Evolutionary conservation across 2,797 vertebrate species (phyloP), one percentile per base, ranked within the genome.

Genomic region (Mormyrops boulengeri): DNA sequence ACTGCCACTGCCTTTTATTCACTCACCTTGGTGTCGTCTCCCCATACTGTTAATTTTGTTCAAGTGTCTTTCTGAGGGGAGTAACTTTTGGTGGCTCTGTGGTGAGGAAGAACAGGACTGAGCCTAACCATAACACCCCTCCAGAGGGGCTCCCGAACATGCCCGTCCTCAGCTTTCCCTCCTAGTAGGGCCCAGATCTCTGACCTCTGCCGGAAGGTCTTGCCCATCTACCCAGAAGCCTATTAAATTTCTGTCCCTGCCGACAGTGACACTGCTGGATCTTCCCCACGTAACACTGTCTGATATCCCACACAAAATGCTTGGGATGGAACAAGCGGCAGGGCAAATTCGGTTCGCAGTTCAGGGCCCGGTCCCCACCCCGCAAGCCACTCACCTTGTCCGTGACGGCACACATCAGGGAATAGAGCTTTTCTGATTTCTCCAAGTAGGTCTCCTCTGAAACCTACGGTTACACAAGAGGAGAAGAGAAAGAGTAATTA

Each of bases 361-460:
- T 86, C 19, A 44, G 73, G 8, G 7, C 14, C 11, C 11, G 60
- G 34, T 38, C 9, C 7, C n/a, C 41, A 86, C 26, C 87, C 5
- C 0, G 9, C 90, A 14, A 85, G 17, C 90, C 26, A 82, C 93
- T 94, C 89, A 96, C 95, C 97, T 97, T 98, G 93, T 98, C 98
- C 84, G 96, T 96, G 0, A 98, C 95, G 0, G 95, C 94, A 22
- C 96, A 95, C 96, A 98, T 97, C 49, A 97, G 93, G 0, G 92
- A 89, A 85, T 97, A 96, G 66, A 99, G 94, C 90, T 92, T 95
- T 2, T 97, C 96, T 0, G 96, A 94, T 89, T 97, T 97, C 92
- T 97, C 96, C 94, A 98, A 92, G 93, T 97, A 98, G 2, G 96
- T 96, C 88, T 96, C 96, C 60, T 96, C 97, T 0, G 94, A 94